These are phyloP conservation scores for Anagyrus pseudococci DNA, from an alignment of 2,888 invertebrate species.

Conservation along the genomic window DNA sequence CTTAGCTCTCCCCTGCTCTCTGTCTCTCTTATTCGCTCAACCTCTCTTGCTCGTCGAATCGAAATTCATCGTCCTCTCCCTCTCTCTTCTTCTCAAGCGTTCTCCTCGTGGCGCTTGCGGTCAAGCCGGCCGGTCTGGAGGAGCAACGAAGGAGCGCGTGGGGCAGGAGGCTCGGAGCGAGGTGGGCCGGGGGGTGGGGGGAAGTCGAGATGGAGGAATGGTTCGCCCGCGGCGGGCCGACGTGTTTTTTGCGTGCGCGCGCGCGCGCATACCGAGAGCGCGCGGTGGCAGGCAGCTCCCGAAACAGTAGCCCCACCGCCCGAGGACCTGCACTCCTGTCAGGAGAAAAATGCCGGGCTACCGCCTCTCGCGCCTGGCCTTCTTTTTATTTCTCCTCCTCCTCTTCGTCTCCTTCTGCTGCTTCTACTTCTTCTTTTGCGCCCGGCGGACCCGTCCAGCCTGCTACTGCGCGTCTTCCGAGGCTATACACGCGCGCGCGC, in stretches of 20 bases:
- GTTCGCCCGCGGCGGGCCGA: conserved; percentile 59
- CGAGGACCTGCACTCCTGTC: conserved; percentile 56
- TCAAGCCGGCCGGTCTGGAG: conserved; percentile 21
- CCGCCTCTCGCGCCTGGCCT: neutral
- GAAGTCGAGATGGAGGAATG: too few species aligned
- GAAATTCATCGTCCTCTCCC: conserved; percentile 35
- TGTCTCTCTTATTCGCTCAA: neutral
- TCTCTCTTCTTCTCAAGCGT: conserved; percentile 35
- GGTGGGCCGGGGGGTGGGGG: too few species aligned
- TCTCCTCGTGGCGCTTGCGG: conserved; percentile 25
- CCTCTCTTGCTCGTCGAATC: conserved; percentile 1
- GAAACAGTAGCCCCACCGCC: conserved; percentile 59
- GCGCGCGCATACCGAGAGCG: conserved; percentile 58
- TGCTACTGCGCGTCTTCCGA: too few species aligned
- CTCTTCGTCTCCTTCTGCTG: neutral
- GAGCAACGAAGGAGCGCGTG: too few species aligned
- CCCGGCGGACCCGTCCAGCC: neutral
- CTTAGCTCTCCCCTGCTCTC: neutral
- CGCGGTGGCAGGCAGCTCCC: conserved; percentile 52
- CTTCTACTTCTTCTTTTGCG: neutral
- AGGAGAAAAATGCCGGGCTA: conserved; percentile 41
- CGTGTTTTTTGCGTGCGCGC: conserved; percentile 62
- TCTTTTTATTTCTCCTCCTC: neutral
- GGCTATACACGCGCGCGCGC: too few species aligned
- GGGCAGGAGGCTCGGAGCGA: too few species aligned